A percentile compares a stretch with the other conserved stretches of the same genome.
phyloP scores from a whole-genome alignment of 2,888 invertebrate genomes.

The Acrobeloides nanus region DNA sequence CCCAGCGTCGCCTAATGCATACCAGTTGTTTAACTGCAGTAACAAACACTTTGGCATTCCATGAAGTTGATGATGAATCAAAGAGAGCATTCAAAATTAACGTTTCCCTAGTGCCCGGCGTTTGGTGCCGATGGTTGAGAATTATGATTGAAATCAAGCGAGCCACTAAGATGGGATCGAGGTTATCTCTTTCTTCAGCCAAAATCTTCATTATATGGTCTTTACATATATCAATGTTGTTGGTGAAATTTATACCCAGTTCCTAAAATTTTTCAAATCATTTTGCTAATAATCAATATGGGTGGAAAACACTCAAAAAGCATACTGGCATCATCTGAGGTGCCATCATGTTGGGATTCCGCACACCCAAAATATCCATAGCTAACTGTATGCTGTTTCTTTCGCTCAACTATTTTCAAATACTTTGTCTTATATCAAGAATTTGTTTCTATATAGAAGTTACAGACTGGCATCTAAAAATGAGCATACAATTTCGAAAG shows the following conservation, averaged over 20 bases:
- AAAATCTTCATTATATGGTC: constrained; percentile 74
- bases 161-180: constrained; percentile 76
- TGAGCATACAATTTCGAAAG: too few species aligned
- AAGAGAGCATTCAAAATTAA: constrained; percentile 16
- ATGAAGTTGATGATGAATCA: constrained; percentile 61
- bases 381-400: too few species aligned
- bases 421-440: too few species aligned
- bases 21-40: constrained; percentile 82
- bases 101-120: background rate
- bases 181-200: too few species aligned
- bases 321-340: too few species aligned
- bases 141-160: constrained; percentile 79
- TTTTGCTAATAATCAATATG: background rate
- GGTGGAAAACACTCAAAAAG: background rate
- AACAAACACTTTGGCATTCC: constrained; percentile 89
- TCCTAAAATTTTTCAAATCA: background rate
- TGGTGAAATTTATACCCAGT: constrained; percentile 59
- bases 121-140: constrained; percentile 62
- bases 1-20: constrained; percentile 11
- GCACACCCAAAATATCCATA: too few species aligned
- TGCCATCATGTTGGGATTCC: too few species aligned
- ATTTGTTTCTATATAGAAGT: too few species aligned
- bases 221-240: constrained; percentile 77
- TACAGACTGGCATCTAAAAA: too few species aligned
- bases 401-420: too few species aligned